These are phyloP conservation scores for Cassiopea xamachana DNA, from an alignment of 30 jellyfish, hydroid and myxozoan genomes.

Conservation along the genomic window DNA sequence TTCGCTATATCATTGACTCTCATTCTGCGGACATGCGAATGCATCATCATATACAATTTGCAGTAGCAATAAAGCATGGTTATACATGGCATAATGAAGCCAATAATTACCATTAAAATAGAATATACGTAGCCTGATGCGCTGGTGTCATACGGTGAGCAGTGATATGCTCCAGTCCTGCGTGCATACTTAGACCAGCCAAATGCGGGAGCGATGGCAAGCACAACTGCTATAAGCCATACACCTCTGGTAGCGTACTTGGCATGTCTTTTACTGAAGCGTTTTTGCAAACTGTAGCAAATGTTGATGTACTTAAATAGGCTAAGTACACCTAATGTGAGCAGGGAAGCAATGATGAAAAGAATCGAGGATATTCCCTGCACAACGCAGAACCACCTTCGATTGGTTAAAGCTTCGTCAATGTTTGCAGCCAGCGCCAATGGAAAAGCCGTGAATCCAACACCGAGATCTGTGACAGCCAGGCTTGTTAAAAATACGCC, in stretches of 20 bases:
- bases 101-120: neutral
- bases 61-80: constrained; percentile 39
- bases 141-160: constrained; percentile 42
- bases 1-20: neutral
- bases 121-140: constrained; percentile 18
- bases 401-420: neutral
- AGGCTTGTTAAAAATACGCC: constrained; percentile 34
- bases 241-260: constrained; percentile 4
- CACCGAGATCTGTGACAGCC: constrained; percentile 65
- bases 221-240: constrained; percentile 41
- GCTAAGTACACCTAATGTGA: constrained; percentile 42
- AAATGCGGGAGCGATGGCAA: constrained; percentile 73
- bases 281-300: constrained; percentile 10
- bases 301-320: constrained; percentile 38
- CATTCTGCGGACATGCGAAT: constrained; percentile 25
- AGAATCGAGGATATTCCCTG: constrained; percentile 29
- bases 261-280: constrained; percentile 11
- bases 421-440: constrained; percentile 26
- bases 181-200: constrained; percentile 74
- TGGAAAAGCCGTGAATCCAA: constrained; percentile 37
- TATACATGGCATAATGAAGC: constrained; percentile 19
- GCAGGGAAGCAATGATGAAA: constrained; percentile 33
- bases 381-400: constrained; percentile 28
- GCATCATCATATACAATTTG: neutral
- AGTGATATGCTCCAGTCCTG: constrained; percentile 43